These are phyloP conservation scores for Eulemur macaco DNA, from an alignment of 2,113 vertebrate genomes.

Conservation along the genomic window DNA sequence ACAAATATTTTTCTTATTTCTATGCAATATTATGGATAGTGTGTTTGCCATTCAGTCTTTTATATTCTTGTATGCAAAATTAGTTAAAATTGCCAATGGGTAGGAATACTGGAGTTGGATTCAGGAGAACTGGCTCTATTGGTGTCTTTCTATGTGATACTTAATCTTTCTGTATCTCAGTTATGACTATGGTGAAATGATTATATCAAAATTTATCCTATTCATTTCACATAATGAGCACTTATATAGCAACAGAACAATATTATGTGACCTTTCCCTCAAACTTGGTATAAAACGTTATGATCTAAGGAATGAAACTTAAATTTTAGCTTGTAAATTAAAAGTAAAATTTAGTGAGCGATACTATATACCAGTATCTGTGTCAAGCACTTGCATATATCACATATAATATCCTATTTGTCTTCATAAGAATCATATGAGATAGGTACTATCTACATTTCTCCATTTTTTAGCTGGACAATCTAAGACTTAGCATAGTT, in stretches of 20 bases:
- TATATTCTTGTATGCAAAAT: not conserved
- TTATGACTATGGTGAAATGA: not conserved
- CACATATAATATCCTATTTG: not conserved
- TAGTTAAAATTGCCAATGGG: not conserved
- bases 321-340: constrained; percentile 40
- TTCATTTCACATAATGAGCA: not conserved
- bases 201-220: not conserved
- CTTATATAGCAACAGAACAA: not conserved
- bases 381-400: not conserved
- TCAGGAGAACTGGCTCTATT: not conserved
- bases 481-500: not conserved
- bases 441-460: not conserved
- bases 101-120: not conserved
- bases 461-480: not conserved
- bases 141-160: not conserved
- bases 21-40: not conserved
- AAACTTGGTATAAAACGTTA: not conserved
- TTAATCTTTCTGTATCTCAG: not conserved
- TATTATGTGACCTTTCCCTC: not conserved
- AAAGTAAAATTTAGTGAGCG: not conserved
- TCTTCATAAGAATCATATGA: not conserved
- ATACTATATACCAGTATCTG: not conserved
- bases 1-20: not conserved
- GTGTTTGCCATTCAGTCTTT: not conserved
- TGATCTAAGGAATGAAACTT: not conserved